These are phyloP conservation scores for Neogale vison DNA, from an alignment of 2,113 vertebrate genomes.

Conservation along the genomic window DNA sequence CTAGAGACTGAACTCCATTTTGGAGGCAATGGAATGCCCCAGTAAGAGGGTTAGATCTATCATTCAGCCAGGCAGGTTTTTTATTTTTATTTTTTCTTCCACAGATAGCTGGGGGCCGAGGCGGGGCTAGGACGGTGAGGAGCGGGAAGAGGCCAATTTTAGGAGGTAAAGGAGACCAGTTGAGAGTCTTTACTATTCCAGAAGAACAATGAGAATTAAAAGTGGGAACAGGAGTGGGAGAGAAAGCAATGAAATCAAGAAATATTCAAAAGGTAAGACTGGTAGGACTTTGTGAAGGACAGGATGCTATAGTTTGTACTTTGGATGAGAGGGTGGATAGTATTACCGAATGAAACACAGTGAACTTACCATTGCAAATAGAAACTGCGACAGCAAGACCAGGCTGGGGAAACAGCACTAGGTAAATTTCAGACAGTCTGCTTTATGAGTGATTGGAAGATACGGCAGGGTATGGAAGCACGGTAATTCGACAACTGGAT, in stretches of 20 bases:
- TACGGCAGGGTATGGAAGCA: neutral
- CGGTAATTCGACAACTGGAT: neutral
- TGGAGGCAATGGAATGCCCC: neutral
- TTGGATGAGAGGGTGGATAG: neutral
- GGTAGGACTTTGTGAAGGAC: neutral
- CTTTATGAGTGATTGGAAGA: neutral
- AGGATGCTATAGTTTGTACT: neutral
- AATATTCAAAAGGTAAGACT: neutral
- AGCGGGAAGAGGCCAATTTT: neutral
- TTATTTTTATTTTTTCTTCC: neutral
- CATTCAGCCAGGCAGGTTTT: neutral
- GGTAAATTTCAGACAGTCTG: neutral
- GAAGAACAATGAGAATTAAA: neutral
- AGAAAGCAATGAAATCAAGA: neutral
- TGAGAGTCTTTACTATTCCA: neutral
- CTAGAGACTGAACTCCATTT: neutral
- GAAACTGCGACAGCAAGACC: neutral
- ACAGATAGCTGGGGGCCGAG: neutral
- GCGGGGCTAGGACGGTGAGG: accelerated
- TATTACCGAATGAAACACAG: neutral
- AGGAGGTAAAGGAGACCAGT: neutral
- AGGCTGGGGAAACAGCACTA: neutral
- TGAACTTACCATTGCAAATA: neutral
- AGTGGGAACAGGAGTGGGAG: neutral
- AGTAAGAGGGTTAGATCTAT: neutral